Evolutionary conservation across 2,113 vertebrate species (phyloP).

Genomic region (Daphoenositta chrysoptera): DNA sequence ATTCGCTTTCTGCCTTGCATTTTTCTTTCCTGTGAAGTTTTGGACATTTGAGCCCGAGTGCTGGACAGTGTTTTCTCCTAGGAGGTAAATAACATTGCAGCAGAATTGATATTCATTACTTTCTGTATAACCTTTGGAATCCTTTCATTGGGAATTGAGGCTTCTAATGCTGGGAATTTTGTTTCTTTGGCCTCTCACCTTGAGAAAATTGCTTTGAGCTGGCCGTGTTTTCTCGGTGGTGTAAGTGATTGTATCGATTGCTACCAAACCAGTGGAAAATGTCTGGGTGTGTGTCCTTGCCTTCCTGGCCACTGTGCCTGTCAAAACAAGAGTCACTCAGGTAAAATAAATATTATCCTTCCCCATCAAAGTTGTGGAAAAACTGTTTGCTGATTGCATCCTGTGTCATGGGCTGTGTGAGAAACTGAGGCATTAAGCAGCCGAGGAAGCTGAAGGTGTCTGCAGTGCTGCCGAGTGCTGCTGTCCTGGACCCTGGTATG

Average conservation of each 20-base stretch:
- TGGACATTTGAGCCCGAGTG: neutral
- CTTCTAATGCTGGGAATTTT: constrained; percentile 27
- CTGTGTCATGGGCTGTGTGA: neutral
- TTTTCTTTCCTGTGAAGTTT: neutral
- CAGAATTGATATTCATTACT: constrained; percentile 19
- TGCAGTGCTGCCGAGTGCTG: neutral
- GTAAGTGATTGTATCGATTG: neutral
- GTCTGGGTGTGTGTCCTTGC: neutral
- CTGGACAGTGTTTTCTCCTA: neutral
- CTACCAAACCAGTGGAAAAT: neutral
- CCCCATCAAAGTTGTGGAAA: neutral
- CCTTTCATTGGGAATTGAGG: neutral
- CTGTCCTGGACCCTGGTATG: neutral
- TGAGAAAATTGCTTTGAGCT: constrained; percentile 24
- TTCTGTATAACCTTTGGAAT: neutral
- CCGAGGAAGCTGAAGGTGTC: neutral
- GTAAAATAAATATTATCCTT: neutral
- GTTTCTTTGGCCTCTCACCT: constrained; percentile 41
- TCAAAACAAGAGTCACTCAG: neutral
- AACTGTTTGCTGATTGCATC: neutral
- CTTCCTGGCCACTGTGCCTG: neutral
- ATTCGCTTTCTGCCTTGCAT: neutral
- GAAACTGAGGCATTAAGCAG: neutral
- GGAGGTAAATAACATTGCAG: constrained; percentile 12
- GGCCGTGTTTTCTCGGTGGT: neutral